A percentile compares a stretch with the other conserved stretches of the same genome.
Evolutionary conservation across 2,797 vertebrate species (phyloP).

Genomic region (Serranus cabrilla): DNA sequence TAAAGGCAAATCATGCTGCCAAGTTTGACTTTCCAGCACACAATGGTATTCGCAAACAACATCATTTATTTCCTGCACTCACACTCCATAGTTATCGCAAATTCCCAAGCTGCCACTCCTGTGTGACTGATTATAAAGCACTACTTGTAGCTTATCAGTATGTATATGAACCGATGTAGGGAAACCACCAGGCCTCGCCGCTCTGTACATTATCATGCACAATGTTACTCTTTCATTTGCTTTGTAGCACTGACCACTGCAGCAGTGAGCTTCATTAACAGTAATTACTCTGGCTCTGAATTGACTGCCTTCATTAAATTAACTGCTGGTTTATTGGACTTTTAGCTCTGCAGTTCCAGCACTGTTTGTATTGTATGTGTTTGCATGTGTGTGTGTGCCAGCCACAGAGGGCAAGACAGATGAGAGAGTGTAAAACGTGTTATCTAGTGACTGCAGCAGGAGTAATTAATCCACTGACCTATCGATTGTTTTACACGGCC

Average conservation of each 20-base stretch:
- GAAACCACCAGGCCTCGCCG: constrained; percentile 17
- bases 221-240: constrained; percentile 33
- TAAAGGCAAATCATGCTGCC: constrained; percentile 73
- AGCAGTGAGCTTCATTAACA: constrained; percentile 63
- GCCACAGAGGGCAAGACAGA: constrained; percentile 20
- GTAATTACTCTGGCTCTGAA: constrained; percentile 62
- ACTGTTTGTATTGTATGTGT: constrained; percentile 21
- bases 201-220: constrained; percentile 15
- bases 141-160: constrained; percentile 30
- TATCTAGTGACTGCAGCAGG: constrained; percentile 71
- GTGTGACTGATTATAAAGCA: constrained; percentile 22
- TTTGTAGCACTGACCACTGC: constrained; percentile 47
- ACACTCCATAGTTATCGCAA: constrained; percentile 9
- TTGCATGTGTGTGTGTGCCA: constrained; percentile 15
- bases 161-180: not conserved
- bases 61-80: constrained; percentile 15
- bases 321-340: constrained; percentile 49
- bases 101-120: constrained; percentile 2
- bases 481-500: constrained; percentile 55
- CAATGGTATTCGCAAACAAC: constrained; percentile 21
- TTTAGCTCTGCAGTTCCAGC: constrained; percentile 48
- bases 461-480: constrained; percentile 64
- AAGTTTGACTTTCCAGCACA: constrained; percentile 44
- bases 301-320: constrained; percentile 61
- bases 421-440: constrained; percentile 33